phyloP scores from a whole-genome alignment of 2,797 vertebrate species.

The Sciurus carolinensis region DNA sequence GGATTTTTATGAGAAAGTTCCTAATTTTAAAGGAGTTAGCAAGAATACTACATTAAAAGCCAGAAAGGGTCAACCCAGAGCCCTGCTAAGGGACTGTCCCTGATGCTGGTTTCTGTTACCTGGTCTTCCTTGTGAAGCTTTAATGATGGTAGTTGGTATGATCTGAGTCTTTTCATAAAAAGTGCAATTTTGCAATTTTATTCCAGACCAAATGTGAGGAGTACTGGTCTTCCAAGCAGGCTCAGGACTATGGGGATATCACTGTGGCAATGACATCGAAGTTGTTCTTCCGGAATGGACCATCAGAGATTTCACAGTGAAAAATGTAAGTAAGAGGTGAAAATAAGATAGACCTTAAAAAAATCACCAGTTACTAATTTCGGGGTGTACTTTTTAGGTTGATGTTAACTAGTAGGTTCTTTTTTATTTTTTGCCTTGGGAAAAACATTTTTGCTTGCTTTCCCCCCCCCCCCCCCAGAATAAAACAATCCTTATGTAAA shows the following conservation, averaged over 20 bases:
- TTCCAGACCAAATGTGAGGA: slow-evolving; percentile 95
- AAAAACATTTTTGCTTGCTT: background rate
- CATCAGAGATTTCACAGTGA: slow-evolving; percentile 95
- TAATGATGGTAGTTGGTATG: background rate
- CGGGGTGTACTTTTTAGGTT: background rate
- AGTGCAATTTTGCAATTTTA: background rate
- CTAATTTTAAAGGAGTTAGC: background rate
- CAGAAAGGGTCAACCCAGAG: background rate
- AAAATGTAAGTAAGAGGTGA: slow-evolving; percentile 91
- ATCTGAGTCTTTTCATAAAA: background rate
- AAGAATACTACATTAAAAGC: background rate
- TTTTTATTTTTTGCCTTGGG: background rate
- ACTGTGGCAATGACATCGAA: slow-evolving; percentile 92
- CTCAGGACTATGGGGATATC: slow-evolving; percentile 91
- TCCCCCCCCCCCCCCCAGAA: no score
- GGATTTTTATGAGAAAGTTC: background rate
- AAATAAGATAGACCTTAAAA: background rate
- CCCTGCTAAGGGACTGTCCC: background rate
- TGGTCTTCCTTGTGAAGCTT: background rate
- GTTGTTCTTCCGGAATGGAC: slow-evolving; percentile 95
- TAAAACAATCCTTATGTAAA: background rate
- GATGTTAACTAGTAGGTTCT: background rate
- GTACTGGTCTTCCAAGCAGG: slow-evolving; percentile 94
- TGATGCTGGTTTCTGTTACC: background rate
- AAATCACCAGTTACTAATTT: background rate